Evolutionary conservation across 92 coral and sea anemone species (phyloP), one percentile per base, ranked within the genome.

Genomic region (Metridium senile): DNA sequence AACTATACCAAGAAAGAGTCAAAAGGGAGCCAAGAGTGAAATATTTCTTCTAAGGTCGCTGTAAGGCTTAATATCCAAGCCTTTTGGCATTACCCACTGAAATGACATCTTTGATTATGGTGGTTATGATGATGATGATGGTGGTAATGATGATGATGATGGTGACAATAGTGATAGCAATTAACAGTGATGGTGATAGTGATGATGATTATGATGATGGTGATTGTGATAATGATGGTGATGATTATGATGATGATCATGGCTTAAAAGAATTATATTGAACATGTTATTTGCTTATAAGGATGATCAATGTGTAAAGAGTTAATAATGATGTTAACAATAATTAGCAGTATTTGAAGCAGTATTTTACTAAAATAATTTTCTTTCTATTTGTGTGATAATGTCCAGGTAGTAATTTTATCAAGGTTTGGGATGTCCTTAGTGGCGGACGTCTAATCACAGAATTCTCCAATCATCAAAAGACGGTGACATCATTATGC

Each of bases 391-490:
- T 33, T n/a, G n/a, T n/a, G n/a, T n/a, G n/a, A n/a, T n/a, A n/a
- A n/a, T n/a, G n/a, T n/a, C 0, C 51, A 94, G 98, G 98, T 10
- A 83, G 89, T 57, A 92, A 95, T 72, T 76, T 89, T 9, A 77
- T 95, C 52, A 95, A 92, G 78, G 92, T 95, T 1, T 95, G 99
- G 99, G 99, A 95, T 57, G 72, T 95, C 39, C 88, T 95, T 22
- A 86, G 91, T 77, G 99, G 99, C 34, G 99, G 99, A 9, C 82
- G 93, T 17, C 84, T 95, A 20, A 62, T 95, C 29, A 89, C 99
- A 11, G 89, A 91, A 39, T 92, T 95, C 77, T 92, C 99, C 43
- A 95, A 95, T 80, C 99, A 95, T 74, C 99, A 92, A 79, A 95
- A 95, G 83, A 95, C 99, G 2, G 88, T 95, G 59, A 95, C 99